Evolutionary conservation across 2,888 invertebrate genomes (phyloP), one percentile per base, ranked within the genome.

Genomic region (Cenopis cana): DNA sequence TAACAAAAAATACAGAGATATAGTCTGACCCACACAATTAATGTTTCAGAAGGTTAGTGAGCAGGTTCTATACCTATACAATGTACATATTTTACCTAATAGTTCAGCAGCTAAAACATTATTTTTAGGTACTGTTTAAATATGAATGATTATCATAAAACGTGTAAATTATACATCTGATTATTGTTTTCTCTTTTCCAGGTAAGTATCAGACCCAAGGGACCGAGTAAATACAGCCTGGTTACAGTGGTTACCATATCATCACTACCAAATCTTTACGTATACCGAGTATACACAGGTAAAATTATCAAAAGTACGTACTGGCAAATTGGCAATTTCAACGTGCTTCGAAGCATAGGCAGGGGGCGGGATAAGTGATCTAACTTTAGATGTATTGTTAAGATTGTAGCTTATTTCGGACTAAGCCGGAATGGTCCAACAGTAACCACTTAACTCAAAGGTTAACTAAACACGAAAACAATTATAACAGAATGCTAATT

Each of bases 161-260:
- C 24, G 24, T 24, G 24, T 24, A 24, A 24, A 24, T 33, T 33
- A 33, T 33, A 33, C 8, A 0, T 38, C 11, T 68, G 29, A 61
- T 33, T n/a, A 54, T 52, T 36, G n/a, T 57, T 24, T 46, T 49
- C 18, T 56, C 24, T 12, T 66, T 71, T 71, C 24, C 71, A 71
- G 71, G 71, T 71, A 71, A 71, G 71, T 71, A 67, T 61, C 29
- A 41, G n/a, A 41, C 12, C 41, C n/a, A 36, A n/a, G 24, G 41
- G n/a, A 14, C 29, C 18, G 17, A 4, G 17, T 10, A 10, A n/a
- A n/a, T 17, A 54, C 24, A 10, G 9, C 55, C 14, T 14, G 54
- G 14, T 54, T 14, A 12, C 38, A 38, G n/a, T n/a, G n/a, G n/a
- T n/a, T n/a, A n/a, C n/a, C n/a, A n/a, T n/a, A n/a, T n/a, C 38